Percentiles rank a stretch among this genome's conserved stretches.
Conservation (phyloP, 2,888 invertebrate genomes). For the Netelia fuscicornis region DNA sequence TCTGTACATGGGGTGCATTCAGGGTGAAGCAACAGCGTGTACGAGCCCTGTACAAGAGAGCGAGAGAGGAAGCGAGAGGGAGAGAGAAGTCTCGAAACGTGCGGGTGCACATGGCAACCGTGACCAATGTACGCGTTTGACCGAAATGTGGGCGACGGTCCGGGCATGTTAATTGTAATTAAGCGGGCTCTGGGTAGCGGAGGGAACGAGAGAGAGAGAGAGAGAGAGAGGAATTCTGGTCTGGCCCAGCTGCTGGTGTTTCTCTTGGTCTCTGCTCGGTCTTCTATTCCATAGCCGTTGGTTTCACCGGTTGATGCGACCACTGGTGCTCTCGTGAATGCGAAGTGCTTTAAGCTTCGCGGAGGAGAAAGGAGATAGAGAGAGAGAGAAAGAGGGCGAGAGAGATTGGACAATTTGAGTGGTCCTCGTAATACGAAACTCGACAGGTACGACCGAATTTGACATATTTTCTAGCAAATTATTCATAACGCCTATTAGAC, state of each 20-base stretch:
- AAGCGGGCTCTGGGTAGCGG: constrained; percentile 49
- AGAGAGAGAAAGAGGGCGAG: constrained; percentile 57
- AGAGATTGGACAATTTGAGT: constrained; percentile 61
- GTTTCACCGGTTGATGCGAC: constrained; percentile 28
- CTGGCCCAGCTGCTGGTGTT: constrained; percentile 33
- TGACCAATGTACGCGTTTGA: constrained; percentile 63
- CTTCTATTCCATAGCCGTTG: constrained; percentile 15
- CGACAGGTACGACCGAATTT: constrained; percentile 12
- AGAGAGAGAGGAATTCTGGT: constrained; percentile 50
- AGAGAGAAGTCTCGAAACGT: constrained; percentile 50
- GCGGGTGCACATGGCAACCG: constrained; percentile 37
- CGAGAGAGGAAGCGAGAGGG: constrained; percentile 19
- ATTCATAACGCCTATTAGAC: constrained; percentile 34
- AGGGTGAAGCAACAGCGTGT: constrained; percentile 26
- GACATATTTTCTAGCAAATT: constrained; percentile 27
- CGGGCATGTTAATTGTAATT: constrained; percentile 68
- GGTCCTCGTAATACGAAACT: constrained; percentile 26
- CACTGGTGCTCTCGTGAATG: constrained; percentile 52
- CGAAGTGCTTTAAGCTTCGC: constrained; percentile 53
- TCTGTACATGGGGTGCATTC: neutral
- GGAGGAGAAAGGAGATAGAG: neutral
- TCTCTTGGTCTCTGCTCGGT: constrained; percentile 50
- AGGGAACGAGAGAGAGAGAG: neutral
- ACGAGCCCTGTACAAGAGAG: constrained; percentile 11
- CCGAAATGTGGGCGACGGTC: constrained; percentile 64